Evolutionary conservation across 2,888 invertebrate genomes (phyloP), one percentile per base, ranked within the genome.

Genomic region (Myathropa florea): DNA sequence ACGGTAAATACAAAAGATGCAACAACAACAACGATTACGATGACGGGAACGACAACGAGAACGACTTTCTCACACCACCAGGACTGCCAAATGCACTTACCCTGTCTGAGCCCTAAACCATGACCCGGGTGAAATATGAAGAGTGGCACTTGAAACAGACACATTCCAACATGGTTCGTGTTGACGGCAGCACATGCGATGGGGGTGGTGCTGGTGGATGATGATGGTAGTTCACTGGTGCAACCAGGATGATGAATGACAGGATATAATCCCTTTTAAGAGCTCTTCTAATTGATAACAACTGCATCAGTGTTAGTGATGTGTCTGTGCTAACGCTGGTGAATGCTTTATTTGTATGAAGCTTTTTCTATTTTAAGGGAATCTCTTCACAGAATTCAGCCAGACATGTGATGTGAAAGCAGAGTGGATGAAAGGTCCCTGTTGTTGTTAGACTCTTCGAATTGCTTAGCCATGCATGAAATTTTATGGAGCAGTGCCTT

Each of bases 201-300:
- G 46, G 46, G 46, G 46, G 46, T 7, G 39, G 18, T 60, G 60
- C 26, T 30, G 63, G 59, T 59, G 59, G 67, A 26, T 57, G 61
- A 70, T 75, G 79, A 65, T 77, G 63, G 81, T 76, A 76, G 84
- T 76, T 71, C 76, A 76, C 76, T 81, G 85, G 59, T 70, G 71
- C 85, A 82, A 73, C 82, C 78, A 73, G 83, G 60, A 86, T 83
- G 86, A 86, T 86, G 86, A 86, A 86, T 83, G 86, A 73, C 86
- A 79, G 73, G 86, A 86, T 86, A 86, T 83, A 86, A 86, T 86
- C 86, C 86, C 36, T 75, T 86, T 79, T 83, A 83, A 83, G 86
- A 86, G 86, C 86, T 79, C 78, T 79, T 86, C 83, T 86, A 86
- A 86, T 86, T 86, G 86, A 86, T 86, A 86, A 83, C 75, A 83